A percentile compares a stretch with the other conserved stretches of the same genome.
These are phyloP conservation scores for Mamestra brassicae DNA, from an alignment of 2,888 invertebrate species.

Conservation along the genomic window DNA sequence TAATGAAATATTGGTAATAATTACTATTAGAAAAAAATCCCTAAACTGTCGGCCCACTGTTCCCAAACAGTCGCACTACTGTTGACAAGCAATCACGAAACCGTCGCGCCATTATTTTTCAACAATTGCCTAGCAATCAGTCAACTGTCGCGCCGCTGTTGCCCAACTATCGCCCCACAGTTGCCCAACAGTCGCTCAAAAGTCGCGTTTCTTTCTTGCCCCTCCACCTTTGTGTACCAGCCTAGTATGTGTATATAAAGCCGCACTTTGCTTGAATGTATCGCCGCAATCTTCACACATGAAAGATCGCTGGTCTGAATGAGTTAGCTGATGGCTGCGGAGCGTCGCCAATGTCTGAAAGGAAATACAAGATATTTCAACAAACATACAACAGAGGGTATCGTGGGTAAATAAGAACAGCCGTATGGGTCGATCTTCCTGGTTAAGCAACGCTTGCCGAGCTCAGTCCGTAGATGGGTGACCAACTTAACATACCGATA, in stretches of 20 bases:
- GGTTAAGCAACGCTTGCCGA: not conserved
- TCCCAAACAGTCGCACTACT: not conserved
- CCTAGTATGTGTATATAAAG: slow-evolving; percentile 77
- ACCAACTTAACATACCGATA: no score
- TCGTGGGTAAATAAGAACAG: no score
- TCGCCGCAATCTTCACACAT: slow-evolving; percentile 83
- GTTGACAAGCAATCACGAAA: no score
- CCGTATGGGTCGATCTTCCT: no score
- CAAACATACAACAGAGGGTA: no score
- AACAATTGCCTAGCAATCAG: slow-evolving; percentile 8
- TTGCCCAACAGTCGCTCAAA: not conserved
- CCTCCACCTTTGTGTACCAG: slow-evolving; percentile 68
- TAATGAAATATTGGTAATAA: no score
- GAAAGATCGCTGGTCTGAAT: slow-evolving; percentile 74
- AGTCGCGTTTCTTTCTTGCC: slow-evolving; percentile 23
- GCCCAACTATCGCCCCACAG: not conserved
- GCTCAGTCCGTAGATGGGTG: no score
- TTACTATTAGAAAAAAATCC: no score
- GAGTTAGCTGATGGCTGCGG: slow-evolving; percentile 74
- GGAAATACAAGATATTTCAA: not conserved
- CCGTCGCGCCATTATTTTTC: no score
- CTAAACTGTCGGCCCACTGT: no score
- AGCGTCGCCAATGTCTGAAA: slow-evolving; percentile 74
- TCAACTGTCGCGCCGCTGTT: not conserved
- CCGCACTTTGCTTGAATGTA: slow-evolving; percentile 79